These are phyloP conservation scores for Xanthorhoe designata DNA, from an alignment of 2,888 invertebrate genomes.

Conservation along the genomic window DNA sequence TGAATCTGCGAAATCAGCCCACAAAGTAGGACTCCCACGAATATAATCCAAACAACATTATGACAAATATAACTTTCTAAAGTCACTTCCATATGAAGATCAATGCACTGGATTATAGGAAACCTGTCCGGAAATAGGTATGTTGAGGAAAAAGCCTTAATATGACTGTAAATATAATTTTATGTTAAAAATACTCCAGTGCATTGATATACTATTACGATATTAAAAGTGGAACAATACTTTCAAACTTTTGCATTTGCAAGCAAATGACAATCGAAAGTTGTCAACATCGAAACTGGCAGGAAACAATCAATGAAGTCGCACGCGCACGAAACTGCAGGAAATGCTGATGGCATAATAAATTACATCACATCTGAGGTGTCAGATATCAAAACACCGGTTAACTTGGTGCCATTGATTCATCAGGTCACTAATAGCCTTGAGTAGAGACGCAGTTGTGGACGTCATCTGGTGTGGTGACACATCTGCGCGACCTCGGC, in stretches of 20 bases:
- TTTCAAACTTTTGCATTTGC: background rate
- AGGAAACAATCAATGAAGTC: slow-evolving; percentile 15
- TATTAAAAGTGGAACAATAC: background rate
- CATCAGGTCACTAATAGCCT: slow-evolving; percentile 42
- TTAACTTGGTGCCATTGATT: slow-evolving; percentile 39
- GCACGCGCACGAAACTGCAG: slow-evolving; percentile 19
- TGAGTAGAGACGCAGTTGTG: slow-evolving; percentile 40
- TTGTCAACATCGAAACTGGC: slow-evolving; percentile 16
- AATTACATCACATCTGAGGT: slow-evolving; percentile 33
- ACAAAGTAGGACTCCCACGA: background rate
- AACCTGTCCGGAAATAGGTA: background rate
- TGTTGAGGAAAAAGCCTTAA: background rate
- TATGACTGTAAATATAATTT: background rate
- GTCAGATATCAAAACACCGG: slow-evolving; percentile 42
- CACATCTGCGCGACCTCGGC: slow-evolving; percentile 56
- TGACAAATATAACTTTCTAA: background rate
- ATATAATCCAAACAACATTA: background rate
- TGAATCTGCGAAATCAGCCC: background rate
- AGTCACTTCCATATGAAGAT: background rate
- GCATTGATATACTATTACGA: background rate
- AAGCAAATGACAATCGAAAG: slow-evolving; percentile 7
- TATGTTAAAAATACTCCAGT: background rate
- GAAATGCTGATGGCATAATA: slow-evolving; percentile 26
- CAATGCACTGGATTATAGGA: background rate
- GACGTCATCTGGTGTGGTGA: slow-evolving; percentile 48